Evolutionary conservation across 2,888 invertebrate genomes (phyloP).

Genomic region (Heteromurus nitidus): DNA sequence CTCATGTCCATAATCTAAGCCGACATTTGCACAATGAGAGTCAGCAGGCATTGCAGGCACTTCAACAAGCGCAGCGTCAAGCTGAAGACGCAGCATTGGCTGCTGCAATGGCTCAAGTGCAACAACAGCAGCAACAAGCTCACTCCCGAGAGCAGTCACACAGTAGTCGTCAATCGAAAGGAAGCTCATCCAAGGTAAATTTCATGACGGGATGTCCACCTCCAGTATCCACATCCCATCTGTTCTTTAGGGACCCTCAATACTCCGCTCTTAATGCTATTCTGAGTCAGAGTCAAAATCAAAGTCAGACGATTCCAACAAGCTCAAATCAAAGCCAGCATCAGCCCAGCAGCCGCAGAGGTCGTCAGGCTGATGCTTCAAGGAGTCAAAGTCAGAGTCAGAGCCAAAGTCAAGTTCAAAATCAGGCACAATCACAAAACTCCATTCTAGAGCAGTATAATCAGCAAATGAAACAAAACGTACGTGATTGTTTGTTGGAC

Average conservation of each 20-base stretch:
- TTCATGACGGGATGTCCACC: constrained; percentile 68
- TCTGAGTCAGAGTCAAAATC: constrained; percentile 70
- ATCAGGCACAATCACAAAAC: constrained; percentile 69
- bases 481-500: constrained; percentile 61
- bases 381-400: constrained; percentile 69
- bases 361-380: constrained; percentile 70
- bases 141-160: constrained; percentile 74
- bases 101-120: constrained; percentile 74
- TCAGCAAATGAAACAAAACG: constrained; percentile 72
- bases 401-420: constrained; percentile 68
- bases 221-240: constrained; percentile 70
- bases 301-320: constrained; percentile 62
- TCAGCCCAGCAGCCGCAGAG: constrained; percentile 69
- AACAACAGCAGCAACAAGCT: constrained; percentile 52
- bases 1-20: constrained; percentile 69
- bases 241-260: constrained; percentile 71
- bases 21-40: constrained; percentile 70
- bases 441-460: constrained; percentile 72
- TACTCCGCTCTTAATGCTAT: constrained; percentile 68
- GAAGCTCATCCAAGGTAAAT: constrained; percentile 71
- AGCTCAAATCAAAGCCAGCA: constrained; percentile 69
- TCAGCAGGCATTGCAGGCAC: constrained; percentile 74
- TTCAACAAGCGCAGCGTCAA: constrained; percentile 74
- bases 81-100: constrained; percentile 74
- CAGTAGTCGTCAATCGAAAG: constrained; percentile 67